These are phyloP conservation scores for Cantharis lateralis DNA, from an alignment of 2,888 invertebrate species.

Conservation along the genomic window DNA sequence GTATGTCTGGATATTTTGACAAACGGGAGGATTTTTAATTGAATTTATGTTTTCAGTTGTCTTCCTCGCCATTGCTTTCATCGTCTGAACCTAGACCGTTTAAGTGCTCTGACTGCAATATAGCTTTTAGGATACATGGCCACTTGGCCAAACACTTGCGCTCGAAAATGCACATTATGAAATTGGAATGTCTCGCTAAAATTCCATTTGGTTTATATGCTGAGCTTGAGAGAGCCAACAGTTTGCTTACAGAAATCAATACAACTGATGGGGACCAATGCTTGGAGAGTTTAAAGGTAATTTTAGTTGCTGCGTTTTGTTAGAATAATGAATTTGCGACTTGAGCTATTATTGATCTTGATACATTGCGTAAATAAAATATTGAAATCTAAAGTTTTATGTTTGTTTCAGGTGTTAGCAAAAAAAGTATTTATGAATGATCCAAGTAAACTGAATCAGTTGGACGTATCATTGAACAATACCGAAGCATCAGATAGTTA, in stretches of 20 bases:
- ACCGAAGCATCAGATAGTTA: constrained; percentile 43
- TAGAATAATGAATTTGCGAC: no score
- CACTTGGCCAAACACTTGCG: constrained; percentile 96
- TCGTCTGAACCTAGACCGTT: constrained; percentile 94
- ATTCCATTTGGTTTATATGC: constrained; percentile 93
- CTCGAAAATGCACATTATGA: constrained; percentile 95
- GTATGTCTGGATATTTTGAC: constrained; percentile 54
- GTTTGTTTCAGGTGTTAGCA: constrained; percentile 68
- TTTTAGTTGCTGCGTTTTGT: background rate
- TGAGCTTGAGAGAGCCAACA: constrained; percentile 88
- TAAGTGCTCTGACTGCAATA: constrained; percentile 93
- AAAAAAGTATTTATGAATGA: constrained; percentile 82
- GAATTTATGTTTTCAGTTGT: constrained; percentile 45
- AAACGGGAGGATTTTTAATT: background rate
- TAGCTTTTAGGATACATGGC: constrained; percentile 95
- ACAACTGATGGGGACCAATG: constrained; percentile 96
- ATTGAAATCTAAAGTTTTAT: background rate
- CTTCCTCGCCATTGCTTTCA: constrained; percentile 67
- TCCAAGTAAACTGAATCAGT: constrained; percentile 71
- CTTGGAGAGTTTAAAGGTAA: constrained; percentile 79
- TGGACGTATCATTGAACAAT: constrained; percentile 41
- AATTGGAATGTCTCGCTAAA: constrained; percentile 89
- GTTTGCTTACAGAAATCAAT: constrained; percentile 91
- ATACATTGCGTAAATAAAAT: no score
- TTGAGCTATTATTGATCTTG: no score